Percentiles rank a stretch among this genome's conserved stretches.
Evolutionary conservation across 1,140 invertebrate species (phyloP).

Genomic region (Globodera ellingtonae): DNA sequence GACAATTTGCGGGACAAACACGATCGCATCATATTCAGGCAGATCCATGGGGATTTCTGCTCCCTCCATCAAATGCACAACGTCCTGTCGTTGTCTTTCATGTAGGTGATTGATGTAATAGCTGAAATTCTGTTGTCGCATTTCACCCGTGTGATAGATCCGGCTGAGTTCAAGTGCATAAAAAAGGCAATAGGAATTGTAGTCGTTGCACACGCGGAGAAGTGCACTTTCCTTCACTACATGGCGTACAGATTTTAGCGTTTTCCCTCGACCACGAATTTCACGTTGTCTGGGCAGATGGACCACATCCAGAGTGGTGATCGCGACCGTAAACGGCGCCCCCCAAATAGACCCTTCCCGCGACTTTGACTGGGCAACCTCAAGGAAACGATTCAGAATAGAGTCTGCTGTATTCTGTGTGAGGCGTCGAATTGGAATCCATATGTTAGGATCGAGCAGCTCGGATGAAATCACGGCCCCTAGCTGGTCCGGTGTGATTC

Average conservation of each 20-base stretch:
- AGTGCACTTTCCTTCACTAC: neutral
- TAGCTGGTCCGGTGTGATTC: neutral
- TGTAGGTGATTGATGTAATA: neutral
- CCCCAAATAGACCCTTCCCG: neutral
- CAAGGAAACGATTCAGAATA: constrained; percentile 9
- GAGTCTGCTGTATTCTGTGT: neutral
- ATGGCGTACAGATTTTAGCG: neutral
- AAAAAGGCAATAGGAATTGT: constrained; percentile 1
- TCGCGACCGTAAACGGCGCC: neutral
- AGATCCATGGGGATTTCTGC: neutral
- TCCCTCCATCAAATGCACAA: neutral
- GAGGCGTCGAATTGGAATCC: neutral
- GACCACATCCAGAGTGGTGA: neutral
- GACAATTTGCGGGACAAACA: neutral
- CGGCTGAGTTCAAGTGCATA: constrained; percentile 1
- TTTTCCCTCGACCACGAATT: neutral
- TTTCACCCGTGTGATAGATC: neutral
- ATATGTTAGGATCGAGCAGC: neutral
- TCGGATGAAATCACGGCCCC: neutral
- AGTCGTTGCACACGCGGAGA: neutral
- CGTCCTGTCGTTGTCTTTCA: neutral
- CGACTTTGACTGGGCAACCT: constrained; percentile 7
- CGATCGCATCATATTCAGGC: neutral
- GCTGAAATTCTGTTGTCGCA: neutral
- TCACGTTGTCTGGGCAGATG: neutral